phyloP scores from a whole-genome alignment of 2,888 invertebrate genomes.

The Imbricaverruca yamaguchii region DNA sequence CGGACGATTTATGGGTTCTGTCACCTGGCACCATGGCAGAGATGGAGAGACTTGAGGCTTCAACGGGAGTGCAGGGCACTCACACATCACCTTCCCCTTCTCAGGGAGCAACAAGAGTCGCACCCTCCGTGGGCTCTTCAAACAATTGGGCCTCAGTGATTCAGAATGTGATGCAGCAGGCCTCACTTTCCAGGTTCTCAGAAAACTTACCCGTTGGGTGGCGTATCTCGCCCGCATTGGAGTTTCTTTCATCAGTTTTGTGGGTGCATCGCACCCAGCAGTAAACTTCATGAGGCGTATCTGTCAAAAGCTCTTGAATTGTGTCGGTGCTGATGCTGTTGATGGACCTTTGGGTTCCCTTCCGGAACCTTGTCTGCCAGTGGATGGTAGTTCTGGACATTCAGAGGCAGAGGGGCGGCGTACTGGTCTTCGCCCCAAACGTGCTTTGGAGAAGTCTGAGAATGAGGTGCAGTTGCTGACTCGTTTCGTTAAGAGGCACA shows the following conservation, averaged over 20 bases:
- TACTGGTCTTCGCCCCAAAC: no score
- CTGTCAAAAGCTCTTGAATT: not conserved
- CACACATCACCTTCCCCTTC: not conserved
- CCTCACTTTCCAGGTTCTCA: not conserved
- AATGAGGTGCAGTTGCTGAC: not conserved
- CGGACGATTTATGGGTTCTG: no score
- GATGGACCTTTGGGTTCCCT: not conserved
- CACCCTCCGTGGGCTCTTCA: not conserved
- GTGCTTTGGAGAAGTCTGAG: not conserved
- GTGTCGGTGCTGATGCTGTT: not conserved
- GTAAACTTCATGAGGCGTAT: not conserved
- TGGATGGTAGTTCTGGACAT: no score
- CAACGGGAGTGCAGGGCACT: not conserved
- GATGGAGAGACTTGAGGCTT: no score
- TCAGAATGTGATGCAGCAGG: not conserved
- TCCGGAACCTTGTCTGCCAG: no score
- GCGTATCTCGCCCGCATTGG: conserved; percentile 1
- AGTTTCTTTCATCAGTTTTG: not conserved
- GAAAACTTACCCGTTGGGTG: not conserved
- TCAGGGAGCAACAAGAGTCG: not conserved
- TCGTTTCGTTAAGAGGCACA: not conserved
- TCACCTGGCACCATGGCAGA: no score
- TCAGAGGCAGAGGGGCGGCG: not conserved
- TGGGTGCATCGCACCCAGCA: not conserved
- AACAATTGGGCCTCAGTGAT: not conserved